phyloP scores from a whole-genome alignment of 2,797 vertebrate species.

The Manis pentadactyla region DNA sequence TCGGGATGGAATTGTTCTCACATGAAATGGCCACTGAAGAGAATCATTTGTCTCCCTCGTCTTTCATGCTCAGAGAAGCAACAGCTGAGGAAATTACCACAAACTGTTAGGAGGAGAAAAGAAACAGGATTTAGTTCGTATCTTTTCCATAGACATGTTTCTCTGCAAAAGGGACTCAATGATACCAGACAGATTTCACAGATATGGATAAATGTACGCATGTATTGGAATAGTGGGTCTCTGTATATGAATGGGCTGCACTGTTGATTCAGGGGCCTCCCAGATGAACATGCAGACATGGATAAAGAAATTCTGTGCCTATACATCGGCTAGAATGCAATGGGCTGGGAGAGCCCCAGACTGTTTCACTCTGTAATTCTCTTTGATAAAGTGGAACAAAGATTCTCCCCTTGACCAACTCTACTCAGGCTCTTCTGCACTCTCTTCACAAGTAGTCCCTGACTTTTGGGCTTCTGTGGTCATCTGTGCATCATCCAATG shows the following conservation, averaged over 20 bases:
- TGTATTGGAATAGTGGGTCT: neutral
- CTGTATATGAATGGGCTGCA: neutral
- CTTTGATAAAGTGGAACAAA: slow-evolving; percentile 31
- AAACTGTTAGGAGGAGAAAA: neutral
- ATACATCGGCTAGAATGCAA: neutral
- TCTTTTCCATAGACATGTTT: neutral
- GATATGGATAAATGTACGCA: neutral
- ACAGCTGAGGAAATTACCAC: slow-evolving; percentile 18
- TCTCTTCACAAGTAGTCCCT: neutral
- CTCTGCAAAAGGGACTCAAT: neutral
- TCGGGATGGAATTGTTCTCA: slow-evolving; percentile 41
- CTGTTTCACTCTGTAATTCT: slow-evolving; percentile 57
- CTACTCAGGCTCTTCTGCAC: neutral
- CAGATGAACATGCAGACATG: neutral
- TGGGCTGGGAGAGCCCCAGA: neutral
- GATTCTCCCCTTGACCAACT: neutral
- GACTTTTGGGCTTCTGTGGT: neutral
- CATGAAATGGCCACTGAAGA: slow-evolving; percentile 6
- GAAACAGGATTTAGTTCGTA: neutral
- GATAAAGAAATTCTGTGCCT: neutral
- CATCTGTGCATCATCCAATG: neutral
- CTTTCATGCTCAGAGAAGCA: neutral
- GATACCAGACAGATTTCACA: neutral
- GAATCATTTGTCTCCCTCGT: neutral
- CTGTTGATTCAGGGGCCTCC: neutral